Evolutionary conservation across 2,888 invertebrate genomes (phyloP).

Genomic region (Chrysomela aeneicollis): DNA sequence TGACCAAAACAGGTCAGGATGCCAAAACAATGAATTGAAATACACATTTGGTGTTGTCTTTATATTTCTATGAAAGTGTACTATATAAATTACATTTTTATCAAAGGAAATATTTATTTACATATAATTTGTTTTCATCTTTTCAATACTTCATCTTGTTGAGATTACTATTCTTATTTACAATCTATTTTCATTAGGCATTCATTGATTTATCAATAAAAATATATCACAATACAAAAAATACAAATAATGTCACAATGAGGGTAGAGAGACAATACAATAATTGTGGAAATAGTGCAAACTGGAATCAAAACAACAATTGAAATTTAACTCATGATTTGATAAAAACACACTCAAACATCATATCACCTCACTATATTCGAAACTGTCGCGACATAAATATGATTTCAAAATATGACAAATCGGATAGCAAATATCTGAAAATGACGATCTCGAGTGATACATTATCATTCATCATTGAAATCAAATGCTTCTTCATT

Average conservation of each 20-base stretch:
- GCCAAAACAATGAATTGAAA: neutral
- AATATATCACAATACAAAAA: constrained; percentile 25
- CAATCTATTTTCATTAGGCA: neutral
- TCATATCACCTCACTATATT: too few relatives aligned
- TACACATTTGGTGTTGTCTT: neutral
- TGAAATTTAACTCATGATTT: neutral
- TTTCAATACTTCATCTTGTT: neutral
- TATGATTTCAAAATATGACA: too few relatives aligned
- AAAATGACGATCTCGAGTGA: too few relatives aligned
- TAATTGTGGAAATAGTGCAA: neutral
- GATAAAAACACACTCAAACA: neutral
- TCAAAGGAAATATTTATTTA: constrained; percentile 6
- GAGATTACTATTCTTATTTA: neutral
- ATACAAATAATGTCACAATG: constrained; percentile 5
- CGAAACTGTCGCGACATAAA: too few relatives aligned
- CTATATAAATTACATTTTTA: constrained; percentile 11
- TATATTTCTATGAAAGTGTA: constrained; percentile 23
- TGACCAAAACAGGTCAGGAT: constrained; percentile 5
- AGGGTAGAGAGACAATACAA: constrained; percentile 10
- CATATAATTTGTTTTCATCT: neutral
- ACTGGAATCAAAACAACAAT: neutral
- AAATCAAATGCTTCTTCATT: too few relatives aligned
- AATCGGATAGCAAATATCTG: too few relatives aligned
- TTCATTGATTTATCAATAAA: constrained; percentile 2
- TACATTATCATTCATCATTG: too few relatives aligned